Percentiles rank a stretch among this genome's conserved stretches.
Conservation (phyloP, 53 echinoderm and acorn worm genomes). For the Luidia sarsii region DNA sequence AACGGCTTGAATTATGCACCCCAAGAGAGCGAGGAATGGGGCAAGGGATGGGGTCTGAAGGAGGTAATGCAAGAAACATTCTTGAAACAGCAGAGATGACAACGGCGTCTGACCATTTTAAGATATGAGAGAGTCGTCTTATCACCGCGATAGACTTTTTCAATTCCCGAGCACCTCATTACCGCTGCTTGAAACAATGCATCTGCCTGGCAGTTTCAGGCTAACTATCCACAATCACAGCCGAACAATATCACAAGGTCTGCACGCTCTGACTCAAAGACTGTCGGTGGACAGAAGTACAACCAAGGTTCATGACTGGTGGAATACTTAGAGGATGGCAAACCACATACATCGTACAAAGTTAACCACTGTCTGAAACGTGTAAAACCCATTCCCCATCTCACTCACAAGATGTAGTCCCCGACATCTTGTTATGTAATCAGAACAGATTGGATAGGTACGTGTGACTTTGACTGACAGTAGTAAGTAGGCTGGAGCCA, state of each 20-base stretch:
- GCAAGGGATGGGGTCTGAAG: constrained; percentile 19
- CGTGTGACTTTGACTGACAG: constrained; percentile 53
- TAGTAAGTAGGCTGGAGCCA: no score
- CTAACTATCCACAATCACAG: no score
- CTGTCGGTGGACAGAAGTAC: constrained; percentile 21
- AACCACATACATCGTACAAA: no score
- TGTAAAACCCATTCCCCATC: constrained; percentile 26
- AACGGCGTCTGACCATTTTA: constrained; percentile 49
- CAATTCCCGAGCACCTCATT: not conserved
- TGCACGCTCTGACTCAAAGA: no score
- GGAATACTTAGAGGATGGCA: constrained; percentile 19
- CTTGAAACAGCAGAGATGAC: constrained; percentile 16
- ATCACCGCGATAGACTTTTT: not conserved
- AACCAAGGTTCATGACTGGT: constrained; percentile 18
- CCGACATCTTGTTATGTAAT: constrained; percentile 45
- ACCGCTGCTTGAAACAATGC: constrained; percentile 10
- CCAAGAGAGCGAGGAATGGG: constrained; percentile 45
- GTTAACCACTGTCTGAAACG: not conserved
- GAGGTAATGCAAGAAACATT: constrained; percentile 34
- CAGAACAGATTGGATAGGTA: constrained; percentile 15
- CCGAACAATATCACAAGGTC: no score
- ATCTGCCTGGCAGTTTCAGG: no score
- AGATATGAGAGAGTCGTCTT: constrained; percentile 34
- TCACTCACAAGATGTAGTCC: not conserved
- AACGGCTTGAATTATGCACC: constrained; percentile 56